Conservation (phyloP, 2,797 vertebrate species). For the Lophotriccus pileatus region DNA sequence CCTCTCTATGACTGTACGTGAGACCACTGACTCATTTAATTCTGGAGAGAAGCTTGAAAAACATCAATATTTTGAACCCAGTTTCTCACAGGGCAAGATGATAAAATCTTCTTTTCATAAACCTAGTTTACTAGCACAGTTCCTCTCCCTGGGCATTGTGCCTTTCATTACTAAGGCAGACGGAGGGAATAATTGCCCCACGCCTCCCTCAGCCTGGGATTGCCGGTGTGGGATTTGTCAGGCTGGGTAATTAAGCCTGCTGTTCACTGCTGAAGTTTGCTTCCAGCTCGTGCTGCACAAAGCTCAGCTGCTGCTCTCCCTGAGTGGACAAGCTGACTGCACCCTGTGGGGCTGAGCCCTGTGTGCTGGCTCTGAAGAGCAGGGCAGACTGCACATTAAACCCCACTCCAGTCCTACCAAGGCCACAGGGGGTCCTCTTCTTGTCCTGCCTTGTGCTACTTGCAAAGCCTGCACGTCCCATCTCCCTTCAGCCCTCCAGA, state of each 20-base stretch:
- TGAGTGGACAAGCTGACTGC: fast-evolving
- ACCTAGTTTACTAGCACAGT: background rate
- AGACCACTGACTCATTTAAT: background rate
- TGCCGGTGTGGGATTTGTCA: background rate
- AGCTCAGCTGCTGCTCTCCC: background rate
- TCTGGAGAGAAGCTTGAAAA: background rate
- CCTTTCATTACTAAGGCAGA: background rate
- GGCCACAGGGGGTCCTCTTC: background rate
- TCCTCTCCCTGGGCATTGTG: background rate
- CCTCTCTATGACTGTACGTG: background rate
- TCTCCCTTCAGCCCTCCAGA: background rate
- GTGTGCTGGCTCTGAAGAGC: fast-evolving
- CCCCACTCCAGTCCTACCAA: background rate
- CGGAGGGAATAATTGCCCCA: background rate
- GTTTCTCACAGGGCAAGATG: background rate
- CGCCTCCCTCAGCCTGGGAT: background rate
- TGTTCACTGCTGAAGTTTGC: fast-evolving
- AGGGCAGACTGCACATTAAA: background rate
- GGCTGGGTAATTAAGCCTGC: background rate
- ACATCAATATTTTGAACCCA: background rate
- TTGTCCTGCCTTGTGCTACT: background rate
- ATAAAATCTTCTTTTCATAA: background rate
- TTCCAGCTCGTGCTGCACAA: background rate
- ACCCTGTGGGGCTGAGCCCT: background rate
- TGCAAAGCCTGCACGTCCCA: fast-evolving